These are phyloP conservation scores for Limanda limanda DNA, from an alignment of 2,113 vertebrate genomes.

Conservation along the genomic window DNA sequence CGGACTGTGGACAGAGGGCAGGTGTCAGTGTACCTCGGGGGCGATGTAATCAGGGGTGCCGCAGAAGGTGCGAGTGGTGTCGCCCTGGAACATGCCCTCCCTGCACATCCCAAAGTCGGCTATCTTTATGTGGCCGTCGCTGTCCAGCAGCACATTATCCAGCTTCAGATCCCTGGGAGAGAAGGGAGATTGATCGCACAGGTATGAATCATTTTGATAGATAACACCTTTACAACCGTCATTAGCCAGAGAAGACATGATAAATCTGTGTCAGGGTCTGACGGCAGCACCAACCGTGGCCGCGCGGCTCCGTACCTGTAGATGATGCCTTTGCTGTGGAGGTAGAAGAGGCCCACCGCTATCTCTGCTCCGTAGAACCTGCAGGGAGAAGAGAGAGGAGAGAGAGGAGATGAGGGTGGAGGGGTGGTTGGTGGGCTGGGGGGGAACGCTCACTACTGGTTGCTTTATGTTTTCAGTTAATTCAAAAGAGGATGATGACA, in stretches of 20 bases:
- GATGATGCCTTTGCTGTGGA: conserved; percentile 93
- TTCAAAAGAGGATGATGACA: conserved; percentile 42
- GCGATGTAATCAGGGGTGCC: conserved; percentile 94
- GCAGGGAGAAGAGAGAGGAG: conserved; percentile 7
- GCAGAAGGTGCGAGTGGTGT: conserved; percentile 90
- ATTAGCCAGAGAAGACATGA: conserved; percentile 56
- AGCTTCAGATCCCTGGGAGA: conserved; percentile 89
- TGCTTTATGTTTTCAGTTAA: conserved; percentile 38
- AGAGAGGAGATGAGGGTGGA: background rate
- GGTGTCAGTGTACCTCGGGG: conserved; percentile 84
- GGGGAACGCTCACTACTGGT: conserved; percentile 9
- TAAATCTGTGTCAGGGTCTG: conserved; percentile 56
- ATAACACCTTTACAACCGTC: conserved; percentile 61
- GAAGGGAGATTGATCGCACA: conserved; percentile 38
- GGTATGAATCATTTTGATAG: conserved; percentile 61
- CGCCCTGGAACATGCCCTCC: conserved; percentile 88
- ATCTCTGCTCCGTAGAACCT: conserved; percentile 94
- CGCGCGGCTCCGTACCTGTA: conserved; percentile 84
- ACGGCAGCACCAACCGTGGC: conserved; percentile 15
- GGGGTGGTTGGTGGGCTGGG: too few species aligned
- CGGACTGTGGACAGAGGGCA: conserved; percentile 1
- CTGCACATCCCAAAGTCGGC: conserved; percentile 95
- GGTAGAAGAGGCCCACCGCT: conserved; percentile 91
- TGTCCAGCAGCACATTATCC: conserved; percentile 92
- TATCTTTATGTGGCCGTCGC: conserved; percentile 92